Base-by-base conservation (phyloP, 2,888 invertebrate genomes). In the Cryptocephalus moraei region DNA sequence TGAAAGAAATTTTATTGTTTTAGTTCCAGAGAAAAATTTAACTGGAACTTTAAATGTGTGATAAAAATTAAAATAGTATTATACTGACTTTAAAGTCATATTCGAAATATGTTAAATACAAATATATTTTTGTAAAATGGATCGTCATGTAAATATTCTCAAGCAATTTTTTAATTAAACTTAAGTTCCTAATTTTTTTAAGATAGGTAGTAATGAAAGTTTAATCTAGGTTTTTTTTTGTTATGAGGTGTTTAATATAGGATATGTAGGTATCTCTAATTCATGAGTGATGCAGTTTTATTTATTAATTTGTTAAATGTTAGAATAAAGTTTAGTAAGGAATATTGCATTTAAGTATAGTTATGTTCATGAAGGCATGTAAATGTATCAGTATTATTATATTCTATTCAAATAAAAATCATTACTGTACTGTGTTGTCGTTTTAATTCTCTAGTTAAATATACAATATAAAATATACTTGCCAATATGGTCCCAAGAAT, bases 321-420 rank as follows among this genome's bases (percentile, higher is more conserved):
- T 41, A 13, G 6, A 41, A 41, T 13, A 6, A n/a, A 11, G 10
- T 40, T 40, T 40, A 40, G 40, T 6, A 40, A 40, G 14, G 13
- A 40, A 40, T 13, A 40, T 40, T 40, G 14, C 12, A 36, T 12
- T 36, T 36, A 36, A 36, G 3, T 36, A 10, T 40, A 4, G 13
- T 40, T 40, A 40, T 40, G 3, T 40, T 40, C 22, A 12, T 55
- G 56, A 60, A 61, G 60, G 61, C 58, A 61, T 62, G 60, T 65
- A 64, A 64, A 65, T 64, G 62, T 66, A 66, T 67, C 67, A 67
- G 67, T 67, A 67, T 67, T 67, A 66, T 61, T 59, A 58, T 57
- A 63, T 63, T 58, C 60, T 63, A 63, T 57, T 61, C 56, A 51
- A 58, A 62, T 58, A 55, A 57, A 57, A 53, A 51, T 57, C 58